A percentile compares a stretch with the other conserved stretches of the same genome.
Evolutionary conservation across 2,113 vertebrate species (phyloP).

Genomic region (Bujurquina vittata): DNA sequence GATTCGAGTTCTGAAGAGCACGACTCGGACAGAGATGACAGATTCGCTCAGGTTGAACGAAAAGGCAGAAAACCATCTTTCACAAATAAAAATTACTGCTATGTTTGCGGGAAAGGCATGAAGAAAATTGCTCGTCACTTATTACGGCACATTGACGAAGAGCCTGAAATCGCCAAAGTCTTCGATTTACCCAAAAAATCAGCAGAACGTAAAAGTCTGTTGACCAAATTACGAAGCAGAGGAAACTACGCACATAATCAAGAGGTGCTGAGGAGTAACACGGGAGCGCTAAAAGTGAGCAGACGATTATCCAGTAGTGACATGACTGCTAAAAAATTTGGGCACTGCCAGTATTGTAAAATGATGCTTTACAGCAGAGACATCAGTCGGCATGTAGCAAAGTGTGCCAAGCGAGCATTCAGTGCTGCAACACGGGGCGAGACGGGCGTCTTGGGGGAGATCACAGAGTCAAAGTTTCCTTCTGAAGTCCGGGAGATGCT

Average conservation of each 20-base stretch:
- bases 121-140: conserved; percentile 41
- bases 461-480: conserved; percentile 6
- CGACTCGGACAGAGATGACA: rapidly evolving
- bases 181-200: conserved; percentile 17
- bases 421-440: background rate
- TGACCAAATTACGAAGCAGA: conserved; percentile 24
- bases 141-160: background rate
- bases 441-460: background rate
- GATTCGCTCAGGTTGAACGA: background rate
- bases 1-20: background rate
- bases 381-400: conserved; percentile 21
- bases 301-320: rapidly evolving
- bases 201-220: background rate
- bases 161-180: conserved; percentile 33
- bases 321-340: background rate
- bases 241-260: conserved; percentile 61
- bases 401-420: conserved; percentile 10
- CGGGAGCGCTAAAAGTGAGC: conserved; percentile 31
- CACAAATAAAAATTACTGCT: conserved; percentile 51
- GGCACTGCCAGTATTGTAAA: conserved; percentile 58
- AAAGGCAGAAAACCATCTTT: background rate
- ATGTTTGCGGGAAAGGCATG: conserved; percentile 33
- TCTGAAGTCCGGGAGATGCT: conserved; percentile 40
- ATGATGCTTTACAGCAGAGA: background rate
- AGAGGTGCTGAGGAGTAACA: conserved; percentile 27